phyloP scores from a whole-genome alignment of 1,140 invertebrate species.

The Heliconius eleuchia region DNA sequence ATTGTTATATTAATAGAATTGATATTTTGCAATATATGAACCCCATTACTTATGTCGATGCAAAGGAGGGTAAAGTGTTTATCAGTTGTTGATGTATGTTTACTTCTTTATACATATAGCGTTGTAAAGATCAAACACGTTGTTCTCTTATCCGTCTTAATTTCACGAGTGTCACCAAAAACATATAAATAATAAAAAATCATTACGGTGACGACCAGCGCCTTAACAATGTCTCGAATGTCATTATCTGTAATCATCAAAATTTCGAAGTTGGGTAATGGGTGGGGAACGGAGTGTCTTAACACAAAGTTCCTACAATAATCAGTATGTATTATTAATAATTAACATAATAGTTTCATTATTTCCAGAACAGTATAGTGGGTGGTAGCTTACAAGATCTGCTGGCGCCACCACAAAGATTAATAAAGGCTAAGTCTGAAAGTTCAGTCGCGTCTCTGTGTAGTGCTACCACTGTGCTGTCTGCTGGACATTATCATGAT shows the following conservation, averaged over 20 bases:
- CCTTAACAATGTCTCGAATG: neutral
- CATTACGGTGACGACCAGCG: no score
- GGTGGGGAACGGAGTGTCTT: neutral
- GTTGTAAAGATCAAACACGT: no score
- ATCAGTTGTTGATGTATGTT: no score
- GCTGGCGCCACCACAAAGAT: slow-evolving; percentile 89
- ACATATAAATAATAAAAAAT: no score
- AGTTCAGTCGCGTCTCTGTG: slow-evolving; percentile 85
- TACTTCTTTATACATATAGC: no score
- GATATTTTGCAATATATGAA: no score
- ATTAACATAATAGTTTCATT: slow-evolving; percentile 6
- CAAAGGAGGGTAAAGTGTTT: no score
- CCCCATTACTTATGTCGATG: no score
- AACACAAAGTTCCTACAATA: neutral
- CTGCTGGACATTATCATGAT: slow-evolving; percentile 73
- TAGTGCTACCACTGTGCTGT: slow-evolving; percentile 81
- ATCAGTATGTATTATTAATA: neutral
- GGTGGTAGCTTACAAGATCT: slow-evolving; percentile 89
- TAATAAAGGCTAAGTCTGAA: slow-evolving; percentile 96
- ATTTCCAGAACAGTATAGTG: slow-evolving; percentile 21
- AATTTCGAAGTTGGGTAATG: neutral
- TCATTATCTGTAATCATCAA: neutral
- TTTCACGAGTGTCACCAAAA: no score
- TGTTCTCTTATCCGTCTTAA: no score
- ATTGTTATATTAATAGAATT: no score